Evolutionary conservation across 2,797 vertebrate species (phyloP), one percentile per base, ranked within the genome.

Genomic region (Astyanax mexicanus): DNA sequence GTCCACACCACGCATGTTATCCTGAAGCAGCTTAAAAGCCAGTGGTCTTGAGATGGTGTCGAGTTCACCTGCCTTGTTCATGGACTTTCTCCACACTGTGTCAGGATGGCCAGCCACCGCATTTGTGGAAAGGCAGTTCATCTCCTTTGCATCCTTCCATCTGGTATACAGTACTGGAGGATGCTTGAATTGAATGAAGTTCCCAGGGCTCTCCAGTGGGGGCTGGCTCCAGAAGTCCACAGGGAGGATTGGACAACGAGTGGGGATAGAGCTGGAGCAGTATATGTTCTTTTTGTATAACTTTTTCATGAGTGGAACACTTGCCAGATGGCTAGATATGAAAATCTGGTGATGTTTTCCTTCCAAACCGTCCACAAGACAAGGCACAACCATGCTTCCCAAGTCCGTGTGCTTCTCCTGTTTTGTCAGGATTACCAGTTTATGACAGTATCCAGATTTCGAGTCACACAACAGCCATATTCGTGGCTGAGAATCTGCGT

Each of bases 401-500:
- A 74, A 38, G 29, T 89, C 89, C 64, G 49, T 74, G 15, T 73
- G 73, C 29, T 4, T 66, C 45, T 78, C 32, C 54, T 75, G 68
- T 15, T 74, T 86, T 2, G 82, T 81, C 74, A 92, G 85, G 66
- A 95, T 84, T 62, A 86, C 84, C 49, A 94, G 60, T 29, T 91
- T 90, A 79, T 94, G 94, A 80, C 94, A 95, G 83, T 92, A 95
- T n/a, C 94, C 94, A 0, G 94, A 93, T 78, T 94, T 94, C 17
- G 94, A 94, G 77, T 95, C 94, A 6, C 93, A 94, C 44, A 94
- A 88, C 29, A 94, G 89, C 94, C 94, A 95, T 21, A 94, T 90
- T 84, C 87, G 88, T 0, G 91, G 91, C 74, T 87, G 91, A 13
- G 79, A 81, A 71, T 77, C 84, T 0, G 44, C 45, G 6, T 62